Evolutionary conservation across 2,113 vertebrate species (phyloP).

Genomic region (Pedionomus torquatus): DNA sequence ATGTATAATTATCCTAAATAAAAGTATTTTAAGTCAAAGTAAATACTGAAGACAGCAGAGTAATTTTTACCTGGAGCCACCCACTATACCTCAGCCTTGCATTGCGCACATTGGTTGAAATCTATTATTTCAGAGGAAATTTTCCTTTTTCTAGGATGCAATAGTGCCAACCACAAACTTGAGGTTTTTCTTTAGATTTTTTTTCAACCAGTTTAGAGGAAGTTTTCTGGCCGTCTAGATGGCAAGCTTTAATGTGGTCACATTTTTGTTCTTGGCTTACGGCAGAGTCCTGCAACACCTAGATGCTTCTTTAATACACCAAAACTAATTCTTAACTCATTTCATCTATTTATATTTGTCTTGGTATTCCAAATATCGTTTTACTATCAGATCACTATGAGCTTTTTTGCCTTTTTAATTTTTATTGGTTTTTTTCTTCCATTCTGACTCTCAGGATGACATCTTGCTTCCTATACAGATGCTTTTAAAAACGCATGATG

Average conservation of each 20-base stretch:
- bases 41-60: neutral
- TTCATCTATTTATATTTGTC: neutral
- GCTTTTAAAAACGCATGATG: neutral
- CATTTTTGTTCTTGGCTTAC: neutral
- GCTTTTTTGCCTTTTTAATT: accelerated
- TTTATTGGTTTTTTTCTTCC: neutral
- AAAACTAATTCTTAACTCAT: neutral
- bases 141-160: neutral
- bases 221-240: neutral
- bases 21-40: neutral
- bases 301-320: neutral
- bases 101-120: neutral
- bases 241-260: neutral
- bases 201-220: neutral
- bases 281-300: neutral
- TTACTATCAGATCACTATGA: neutral
- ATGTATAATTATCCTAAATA: slow-evolving; percentile 27
- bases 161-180: neutral
- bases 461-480: neutral
- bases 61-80: neutral
- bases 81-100: neutral
- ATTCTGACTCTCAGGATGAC: neutral
- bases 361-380: neutral
- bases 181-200: neutral
- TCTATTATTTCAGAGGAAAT: neutral